Evolutionary conservation across 2,113 vertebrate genomes (phyloP).

Genomic region (Xenopus laevis): DNA sequence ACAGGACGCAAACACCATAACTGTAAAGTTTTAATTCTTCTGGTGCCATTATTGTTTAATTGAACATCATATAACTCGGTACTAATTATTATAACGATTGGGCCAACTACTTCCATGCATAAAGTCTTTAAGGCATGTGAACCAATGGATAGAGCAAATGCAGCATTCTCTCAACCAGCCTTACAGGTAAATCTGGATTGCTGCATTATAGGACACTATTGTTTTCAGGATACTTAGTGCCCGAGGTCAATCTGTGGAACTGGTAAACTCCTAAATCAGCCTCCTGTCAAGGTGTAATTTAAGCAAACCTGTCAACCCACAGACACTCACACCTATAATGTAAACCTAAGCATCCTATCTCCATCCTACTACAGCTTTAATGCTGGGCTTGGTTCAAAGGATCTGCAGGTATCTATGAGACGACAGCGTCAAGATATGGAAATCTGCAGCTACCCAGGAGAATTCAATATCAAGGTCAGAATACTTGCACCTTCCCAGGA

Average conservation of each 20-base stretch:
- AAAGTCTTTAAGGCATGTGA: no score
- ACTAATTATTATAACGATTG: no score
- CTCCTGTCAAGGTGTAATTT: background rate
- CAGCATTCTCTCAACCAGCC: slow-evolving; percentile 10
- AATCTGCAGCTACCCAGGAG: no score
- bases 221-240: background rate
- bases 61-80: no score
- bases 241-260: background rate
- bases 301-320: background rate
- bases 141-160: no score
- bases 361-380: background rate
- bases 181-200: slow-evolving; percentile 36
- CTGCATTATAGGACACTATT: slow-evolving; percentile 1
- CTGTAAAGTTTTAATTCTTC: no score
- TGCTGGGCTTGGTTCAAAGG: background rate
- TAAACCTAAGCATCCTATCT: background rate
- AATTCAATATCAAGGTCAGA: no score
- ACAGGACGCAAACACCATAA: no score
- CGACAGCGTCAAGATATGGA: background rate
- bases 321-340: background rate
- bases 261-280: background rate
- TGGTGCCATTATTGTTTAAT: no score
- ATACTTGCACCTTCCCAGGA: no score
- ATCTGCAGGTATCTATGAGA: background rate
- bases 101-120: no score